phyloP scores from a whole-genome alignment of 2,113 vertebrate genomes.

The Anhinga rufa region DNA sequence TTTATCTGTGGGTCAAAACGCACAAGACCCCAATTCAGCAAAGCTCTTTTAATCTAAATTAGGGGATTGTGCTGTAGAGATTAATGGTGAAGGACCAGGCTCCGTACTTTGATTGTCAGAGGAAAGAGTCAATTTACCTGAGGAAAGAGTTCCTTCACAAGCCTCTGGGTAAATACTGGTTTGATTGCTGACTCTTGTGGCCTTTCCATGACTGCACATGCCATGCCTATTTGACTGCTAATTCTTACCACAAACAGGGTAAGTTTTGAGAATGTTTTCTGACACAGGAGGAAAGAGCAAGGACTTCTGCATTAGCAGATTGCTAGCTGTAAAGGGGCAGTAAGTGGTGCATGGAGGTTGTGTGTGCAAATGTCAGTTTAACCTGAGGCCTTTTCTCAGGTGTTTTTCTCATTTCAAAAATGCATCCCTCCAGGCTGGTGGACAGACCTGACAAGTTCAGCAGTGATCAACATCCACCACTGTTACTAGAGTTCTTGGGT shows the following conservation, averaged over 20 bases:
- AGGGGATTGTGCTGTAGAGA: neutral
- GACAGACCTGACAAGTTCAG: neutral
- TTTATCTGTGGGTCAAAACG: neutral
- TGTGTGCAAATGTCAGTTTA: neutral
- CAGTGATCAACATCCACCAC: neutral
- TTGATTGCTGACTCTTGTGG: neutral
- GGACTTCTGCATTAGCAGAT: neutral
- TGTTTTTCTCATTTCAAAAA: neutral
- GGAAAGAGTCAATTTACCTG: neutral
- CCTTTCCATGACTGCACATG: constrained; percentile 32
- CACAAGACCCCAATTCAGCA: neutral
- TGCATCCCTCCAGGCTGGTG: neutral
- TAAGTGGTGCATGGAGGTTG: neutral
- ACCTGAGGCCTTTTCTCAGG: neutral
- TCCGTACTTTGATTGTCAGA: neutral
- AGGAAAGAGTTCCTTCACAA: neutral
- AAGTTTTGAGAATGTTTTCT: neutral
- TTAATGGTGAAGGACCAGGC: neutral
- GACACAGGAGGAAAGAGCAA: neutral
- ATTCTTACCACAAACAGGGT: neutral
- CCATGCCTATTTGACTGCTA: neutral
- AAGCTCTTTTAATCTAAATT: neutral
- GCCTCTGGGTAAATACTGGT: neutral
- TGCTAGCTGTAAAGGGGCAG: neutral
- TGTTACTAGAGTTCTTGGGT: neutral